A percentile compares a stretch with the other conserved stretches of the same genome.
Conservation (phyloP, 2,888 invertebrate species). For the Chalcis sispes region DNA sequence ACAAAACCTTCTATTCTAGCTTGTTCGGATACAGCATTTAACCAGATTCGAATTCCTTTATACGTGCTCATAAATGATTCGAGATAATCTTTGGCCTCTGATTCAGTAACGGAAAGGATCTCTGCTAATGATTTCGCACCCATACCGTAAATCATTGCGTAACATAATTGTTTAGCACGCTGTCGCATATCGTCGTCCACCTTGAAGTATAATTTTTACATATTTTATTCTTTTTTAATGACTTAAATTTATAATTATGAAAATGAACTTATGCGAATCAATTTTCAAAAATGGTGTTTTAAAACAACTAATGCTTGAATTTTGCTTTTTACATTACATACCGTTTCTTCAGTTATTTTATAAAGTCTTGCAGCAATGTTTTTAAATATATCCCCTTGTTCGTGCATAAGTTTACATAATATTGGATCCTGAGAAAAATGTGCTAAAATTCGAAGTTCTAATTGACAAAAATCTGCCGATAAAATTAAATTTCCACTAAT, state of each 20-base stretch:
- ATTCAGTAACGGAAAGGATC: slow-evolving; percentile 85
- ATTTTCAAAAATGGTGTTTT: neutral
- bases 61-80: slow-evolving; percentile 88
- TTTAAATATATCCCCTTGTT: slow-evolving; percentile 87
- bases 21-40: slow-evolving; percentile 79
- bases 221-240: slow-evolving; percentile 26
- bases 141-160: slow-evolving; percentile 99
- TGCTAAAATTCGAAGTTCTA: slow-evolving; percentile 95
- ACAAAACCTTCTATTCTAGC: slow-evolving; percentile 87
- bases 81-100: slow-evolving; percentile 88
- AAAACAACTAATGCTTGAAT: slow-evolving; percentile 6
- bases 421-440: slow-evolving; percentile 89
- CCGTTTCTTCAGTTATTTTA: slow-evolving; percentile 80
- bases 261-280: too few relatives aligned
- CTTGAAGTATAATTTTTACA: slow-evolving; percentile 68
- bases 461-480: slow-evolving; percentile 96
- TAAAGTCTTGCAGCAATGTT: slow-evolving; percentile 92
- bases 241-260: slow-evolving; percentile 1
- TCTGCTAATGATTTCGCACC: slow-evolving; percentile 89
- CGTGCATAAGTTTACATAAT: slow-evolving; percentile 81
- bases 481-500: slow-evolving; percentile 81
- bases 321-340: slow-evolving; percentile 66
- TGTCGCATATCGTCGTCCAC: slow-evolving; percentile 88
- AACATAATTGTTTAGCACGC: slow-evolving; percentile 94
- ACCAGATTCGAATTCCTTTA: slow-evolving; percentile 83